Base-by-base conservation (phyloP, 2,797 vertebrate genomes). In the Lacerta agilis region DNA sequence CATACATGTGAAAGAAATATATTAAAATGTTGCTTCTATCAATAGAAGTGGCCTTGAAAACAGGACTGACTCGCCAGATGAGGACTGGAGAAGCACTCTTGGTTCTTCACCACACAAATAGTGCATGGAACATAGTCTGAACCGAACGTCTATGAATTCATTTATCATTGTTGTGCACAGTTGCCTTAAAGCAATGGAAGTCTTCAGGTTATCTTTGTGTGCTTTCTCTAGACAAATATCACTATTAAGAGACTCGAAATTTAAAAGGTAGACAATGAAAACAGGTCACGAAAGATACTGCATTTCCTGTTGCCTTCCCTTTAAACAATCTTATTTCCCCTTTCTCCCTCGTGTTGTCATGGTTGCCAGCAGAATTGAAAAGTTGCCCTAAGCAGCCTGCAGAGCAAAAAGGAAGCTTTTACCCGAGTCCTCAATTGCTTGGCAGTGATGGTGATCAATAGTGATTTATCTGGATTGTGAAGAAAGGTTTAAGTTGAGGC, bases 321-420 rank as follows among this genome's bases (percentile, higher is more conserved):
- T 29, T n/a, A 90, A 64, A 79, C 17, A 77, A 88, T 55, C 4
- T 55, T 86, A n/a, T 58, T 72, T 79, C 86, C 78, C 77, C 80
- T 88, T 85, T n/a, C 41, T 55, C 27, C 25, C 23, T 38, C 38
- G 1, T 78, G 23, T 79, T 89, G 66, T 58, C 11, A 2, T 27
- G 67, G 58, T 78, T 92, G 18, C 33, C 86, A 36, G 66, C 45
- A 89, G 80, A 58, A 84, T 36, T 73, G 82, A 25, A 82, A 41
- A 88, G 29, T 77, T 33, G 87, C 89, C 61, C 86, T 85, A 92
- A 71, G 4, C 2, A 88, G 3, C 45, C 67, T 29, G 49, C 89
- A 55, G 58, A n/a, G 38, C 58, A 86, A 55, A 82, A 75, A 77
- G 69, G 45, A 67, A 89, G 58, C 58, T 38, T 82, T 66, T 49